These are phyloP conservation scores for Caradrina clavipalpis DNA, from an alignment of 2,888 invertebrate genomes.

Conservation along the genomic window DNA sequence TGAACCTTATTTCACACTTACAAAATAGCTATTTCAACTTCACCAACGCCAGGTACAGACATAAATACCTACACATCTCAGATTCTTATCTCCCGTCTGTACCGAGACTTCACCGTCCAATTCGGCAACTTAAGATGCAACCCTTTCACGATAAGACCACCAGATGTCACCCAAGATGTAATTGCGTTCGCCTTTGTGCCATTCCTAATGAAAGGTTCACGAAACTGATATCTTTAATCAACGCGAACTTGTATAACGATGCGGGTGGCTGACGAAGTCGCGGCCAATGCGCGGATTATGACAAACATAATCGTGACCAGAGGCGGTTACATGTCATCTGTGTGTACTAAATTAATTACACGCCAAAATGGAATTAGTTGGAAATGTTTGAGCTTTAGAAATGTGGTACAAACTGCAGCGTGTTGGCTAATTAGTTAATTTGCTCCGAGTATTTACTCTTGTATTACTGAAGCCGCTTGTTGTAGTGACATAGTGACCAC, in stretches of 20 bases:
- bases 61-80: slow-evolving; percentile 47
- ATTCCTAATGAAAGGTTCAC: slow-evolving; percentile 88
- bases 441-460: slow-evolving; percentile 39
- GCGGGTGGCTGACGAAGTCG: slow-evolving; percentile 79
- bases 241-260: slow-evolving; percentile 85
- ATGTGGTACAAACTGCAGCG: slow-evolving; percentile 24
- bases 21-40: slow-evolving; percentile 35
- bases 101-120: slow-evolving; percentile 60
- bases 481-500: slow-evolving; percentile 32
- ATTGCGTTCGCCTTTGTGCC: slow-evolving; percentile 88
- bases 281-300: slow-evolving; percentile 41
- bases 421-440: slow-evolving; percentile 47
- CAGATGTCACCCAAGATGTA: slow-evolving; percentile 88
- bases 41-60: slow-evolving; percentile 40
- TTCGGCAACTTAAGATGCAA: slow-evolving; percentile 82
- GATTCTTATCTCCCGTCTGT: slow-evolving; percentile 60
- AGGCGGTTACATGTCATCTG: slow-evolving; percentile 6
- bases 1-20: slow-evolving; percentile 10
- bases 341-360: slow-evolving; percentile 42
- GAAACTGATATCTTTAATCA: slow-evolving; percentile 90
- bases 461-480: slow-evolving; percentile 24
- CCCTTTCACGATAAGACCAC: slow-evolving; percentile 86
- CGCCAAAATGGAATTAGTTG: slow-evolving; percentile 25
- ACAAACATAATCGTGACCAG: slow-evolving; percentile 19
- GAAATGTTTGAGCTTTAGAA: slow-evolving; percentile 32